These are phyloP conservation scores for Cettia cetti DNA, from an alignment of 2,113 vertebrate genomes.

Conservation along the genomic window DNA sequence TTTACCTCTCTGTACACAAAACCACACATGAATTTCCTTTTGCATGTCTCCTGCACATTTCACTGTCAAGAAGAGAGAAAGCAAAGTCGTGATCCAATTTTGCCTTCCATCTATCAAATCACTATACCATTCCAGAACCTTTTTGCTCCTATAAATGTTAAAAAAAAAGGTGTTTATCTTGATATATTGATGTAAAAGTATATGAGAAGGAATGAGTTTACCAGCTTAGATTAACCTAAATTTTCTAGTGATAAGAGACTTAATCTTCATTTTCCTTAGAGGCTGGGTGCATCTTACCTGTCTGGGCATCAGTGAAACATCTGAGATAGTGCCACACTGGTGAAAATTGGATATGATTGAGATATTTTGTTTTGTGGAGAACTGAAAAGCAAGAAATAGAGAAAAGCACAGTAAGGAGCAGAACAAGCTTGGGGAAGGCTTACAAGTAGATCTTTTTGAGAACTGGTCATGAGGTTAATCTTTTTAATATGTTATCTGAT, in stretches of 20 bases:
- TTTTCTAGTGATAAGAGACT: not conserved
- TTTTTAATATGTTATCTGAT: constrained; percentile 3
- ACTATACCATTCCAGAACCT: not conserved
- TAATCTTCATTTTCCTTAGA: not conserved
- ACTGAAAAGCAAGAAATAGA: not conserved
- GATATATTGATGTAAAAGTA: not conserved
- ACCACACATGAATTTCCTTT: not conserved
- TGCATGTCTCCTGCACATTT: not conserved
- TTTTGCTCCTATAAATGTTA: not conserved
- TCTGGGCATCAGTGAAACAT: not conserved
- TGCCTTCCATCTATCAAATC: not conserved
- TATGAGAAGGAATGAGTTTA: not conserved
- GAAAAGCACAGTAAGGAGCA: not conserved
- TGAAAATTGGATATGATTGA: not conserved
- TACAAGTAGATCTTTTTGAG: not conserved
- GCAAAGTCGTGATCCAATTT: not conserved
- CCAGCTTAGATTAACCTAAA: not conserved
- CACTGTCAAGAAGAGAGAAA: not conserved
- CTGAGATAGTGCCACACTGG: not conserved
- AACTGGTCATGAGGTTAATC: constrained; percentile 1
- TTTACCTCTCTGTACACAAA: not conserved
- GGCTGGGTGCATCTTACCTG: not conserved
- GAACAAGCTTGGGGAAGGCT: not conserved
- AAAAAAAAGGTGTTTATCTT: not conserved
- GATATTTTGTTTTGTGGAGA: not conserved